Base-by-base conservation (phyloP, 1,140 invertebrate species). In the Drosophila miranda region DNA sequence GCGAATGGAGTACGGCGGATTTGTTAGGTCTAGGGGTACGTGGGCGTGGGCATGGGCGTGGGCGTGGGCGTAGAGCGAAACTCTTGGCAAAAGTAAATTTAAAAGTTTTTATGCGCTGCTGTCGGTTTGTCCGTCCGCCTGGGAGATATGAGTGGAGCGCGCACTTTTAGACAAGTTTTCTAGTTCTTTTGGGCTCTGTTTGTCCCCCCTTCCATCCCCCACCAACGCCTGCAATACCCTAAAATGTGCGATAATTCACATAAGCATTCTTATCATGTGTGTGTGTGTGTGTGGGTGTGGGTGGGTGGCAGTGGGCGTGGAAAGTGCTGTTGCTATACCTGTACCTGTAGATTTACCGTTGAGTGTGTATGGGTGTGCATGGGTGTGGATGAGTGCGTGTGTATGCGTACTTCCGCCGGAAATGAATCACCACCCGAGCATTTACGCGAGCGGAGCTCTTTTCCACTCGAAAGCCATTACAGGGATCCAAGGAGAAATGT, bases 41-140 rank as follows among this genome's bases (percentile, higher is more conserved):
- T 42, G 55, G 11, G 23, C 41, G 38, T 45, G 23, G 46, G 52
- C 6, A 42, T 56, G 52, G 30, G 78, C 42, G 49, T 59, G 48
- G 23, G 23, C 23, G 23, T 26, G 23, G 23, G 23, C 23, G 3
- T 26, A 49, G 56, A 44, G 45, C 74, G 69, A 81, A 86, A 88
- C 75, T 88, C 82, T 78, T 88, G 77, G 83, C 78, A 87, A 87
- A 88, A 87, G 83, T 87, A 87, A 87, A 88, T 87, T 87, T 87
- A 83, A 87, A 87, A 87, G 83, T 87, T 87, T 87, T 88, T 76
- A 74, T 75, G 64, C 54, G 76, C 72, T 75, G 58, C 63, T 62
- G 63, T 82, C 78, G 54, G 62, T 60, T 21, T 69, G 51, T 54
- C 69, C 55, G 44, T 30, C 30, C 30, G 53, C 51, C 53, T 48